A percentile compares a stretch with the other conserved stretches of the same genome.
These are phyloP conservation scores for Hydractinia echinata DNA, from an alignment of 30 jellyfish, hydroid and myxozoan species.

Conservation along the genomic window DNA sequence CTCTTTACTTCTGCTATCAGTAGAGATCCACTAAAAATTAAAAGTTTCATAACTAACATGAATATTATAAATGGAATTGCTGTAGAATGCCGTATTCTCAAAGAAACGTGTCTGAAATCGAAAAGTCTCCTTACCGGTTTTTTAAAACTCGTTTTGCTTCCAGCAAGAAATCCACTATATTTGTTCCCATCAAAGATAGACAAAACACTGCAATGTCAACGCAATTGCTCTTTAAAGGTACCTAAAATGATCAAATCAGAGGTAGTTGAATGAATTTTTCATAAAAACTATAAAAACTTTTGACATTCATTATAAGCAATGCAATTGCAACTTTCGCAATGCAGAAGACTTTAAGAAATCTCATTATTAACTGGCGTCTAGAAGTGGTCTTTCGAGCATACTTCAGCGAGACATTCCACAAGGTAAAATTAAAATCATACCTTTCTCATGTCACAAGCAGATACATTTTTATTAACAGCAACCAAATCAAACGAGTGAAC, in stretches of 20 bases:
- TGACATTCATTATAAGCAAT: no score
- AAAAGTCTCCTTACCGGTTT: conserved; percentile 43
- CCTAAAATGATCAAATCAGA: conserved; percentile 23
- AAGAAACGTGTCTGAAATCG: not conserved
- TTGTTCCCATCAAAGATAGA: conserved; percentile 89
- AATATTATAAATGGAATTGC: not conserved
- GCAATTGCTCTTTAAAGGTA: conserved; percentile 50
- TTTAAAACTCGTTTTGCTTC: conserved; percentile 83
- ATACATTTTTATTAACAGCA: conserved; percentile 60
- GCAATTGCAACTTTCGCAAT: no score
- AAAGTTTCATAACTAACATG: not conserved
- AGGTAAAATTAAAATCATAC: conserved; percentile 13
- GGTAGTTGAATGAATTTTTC: no score
- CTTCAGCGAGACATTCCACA: no score
- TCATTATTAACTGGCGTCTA: no score
- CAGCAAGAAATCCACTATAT: conserved; percentile 54
- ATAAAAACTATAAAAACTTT: no score
- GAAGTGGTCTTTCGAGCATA: no score
- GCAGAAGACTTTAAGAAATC: no score
- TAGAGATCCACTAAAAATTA: conserved; percentile 54
- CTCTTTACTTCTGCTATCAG: conserved; percentile 85
- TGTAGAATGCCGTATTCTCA: not conserved
- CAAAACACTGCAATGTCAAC: conserved; percentile 80
- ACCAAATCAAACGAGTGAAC: conserved; percentile 93
- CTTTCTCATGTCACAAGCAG: conserved; percentile 86